phyloP scores from a whole-genome alignment of 92 coral and sea anemone genomes.

The Paragorgia papillata region DNA sequence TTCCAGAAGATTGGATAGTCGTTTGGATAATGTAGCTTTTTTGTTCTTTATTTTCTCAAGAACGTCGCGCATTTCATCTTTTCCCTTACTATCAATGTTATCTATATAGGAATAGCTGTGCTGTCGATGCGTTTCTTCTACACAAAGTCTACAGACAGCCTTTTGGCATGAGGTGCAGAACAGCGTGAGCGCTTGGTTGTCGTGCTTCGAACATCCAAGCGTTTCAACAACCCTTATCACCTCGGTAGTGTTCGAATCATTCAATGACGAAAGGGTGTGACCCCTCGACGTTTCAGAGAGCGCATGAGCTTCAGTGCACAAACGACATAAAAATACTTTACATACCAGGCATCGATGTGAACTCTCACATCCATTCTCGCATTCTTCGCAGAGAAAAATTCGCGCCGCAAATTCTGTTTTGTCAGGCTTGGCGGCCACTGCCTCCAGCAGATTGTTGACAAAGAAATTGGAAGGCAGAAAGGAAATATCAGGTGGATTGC shows the following conservation, averaged over 20 bases:
- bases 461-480: constrained; percentile 3
- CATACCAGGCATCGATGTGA: background rate
- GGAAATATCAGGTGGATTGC: background rate
- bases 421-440: background rate
- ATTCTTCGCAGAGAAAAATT: background rate
- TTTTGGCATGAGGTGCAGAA: background rate
- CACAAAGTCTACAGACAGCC: background rate
- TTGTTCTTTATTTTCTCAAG: background rate
- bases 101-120: background rate
- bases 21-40: background rate
- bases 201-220: background rate
- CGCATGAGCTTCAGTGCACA: background rate
- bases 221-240: background rate
- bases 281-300: background rate
- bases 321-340: background rate
- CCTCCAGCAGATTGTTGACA: background rate
- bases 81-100: background rate
- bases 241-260: background rate
- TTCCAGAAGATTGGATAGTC: background rate
- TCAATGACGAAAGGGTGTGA: background rate
- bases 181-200: background rate
- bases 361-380: background rate
- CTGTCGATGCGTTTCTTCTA: background rate
- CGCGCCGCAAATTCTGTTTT: background rate
- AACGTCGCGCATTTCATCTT: background rate